These are phyloP conservation scores for Lutjanus argentimaculatus DNA, from an alignment of 2,797 vertebrate genomes.

Conservation along the genomic window DNA sequence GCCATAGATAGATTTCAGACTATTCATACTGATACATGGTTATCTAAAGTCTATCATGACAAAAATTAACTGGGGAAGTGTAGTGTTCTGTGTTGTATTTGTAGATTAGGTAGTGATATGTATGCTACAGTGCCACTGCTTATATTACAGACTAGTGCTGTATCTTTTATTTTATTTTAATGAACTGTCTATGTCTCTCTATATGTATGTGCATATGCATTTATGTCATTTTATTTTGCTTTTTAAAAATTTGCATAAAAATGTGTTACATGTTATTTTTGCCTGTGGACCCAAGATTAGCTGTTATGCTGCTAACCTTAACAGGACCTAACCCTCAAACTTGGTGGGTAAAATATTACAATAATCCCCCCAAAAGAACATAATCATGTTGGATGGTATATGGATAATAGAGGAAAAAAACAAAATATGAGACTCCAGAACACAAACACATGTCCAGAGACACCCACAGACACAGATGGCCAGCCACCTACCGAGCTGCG, in stretches of 20 bases:
- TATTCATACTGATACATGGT: background rate
- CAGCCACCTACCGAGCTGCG: conserved; percentile 56
- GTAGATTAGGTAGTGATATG: background rate
- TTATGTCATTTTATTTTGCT: background rate
- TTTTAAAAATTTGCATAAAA: background rate
- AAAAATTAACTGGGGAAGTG: background rate
- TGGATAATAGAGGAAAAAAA: background rate
- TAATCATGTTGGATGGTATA: background rate
- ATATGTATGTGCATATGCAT: background rate
- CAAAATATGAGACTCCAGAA: background rate
- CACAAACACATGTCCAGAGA: conserved; percentile 24
- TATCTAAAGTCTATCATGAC: background rate
- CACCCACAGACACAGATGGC: conserved; percentile 31
- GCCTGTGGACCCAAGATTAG: background rate
- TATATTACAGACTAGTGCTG: background rate
- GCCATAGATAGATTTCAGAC: background rate
- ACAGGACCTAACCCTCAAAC: background rate
- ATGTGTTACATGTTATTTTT: too few relatives aligned
- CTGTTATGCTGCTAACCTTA: background rate
- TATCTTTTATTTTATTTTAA: background rate
- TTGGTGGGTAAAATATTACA: background rate
- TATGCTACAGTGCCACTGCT: background rate
- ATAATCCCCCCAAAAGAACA: background rate
- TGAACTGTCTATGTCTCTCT: background rate
- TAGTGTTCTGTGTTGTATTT: background rate